Conservation (phyloP, 2,113 vertebrate species). For the Cervus canadensis region DNA sequence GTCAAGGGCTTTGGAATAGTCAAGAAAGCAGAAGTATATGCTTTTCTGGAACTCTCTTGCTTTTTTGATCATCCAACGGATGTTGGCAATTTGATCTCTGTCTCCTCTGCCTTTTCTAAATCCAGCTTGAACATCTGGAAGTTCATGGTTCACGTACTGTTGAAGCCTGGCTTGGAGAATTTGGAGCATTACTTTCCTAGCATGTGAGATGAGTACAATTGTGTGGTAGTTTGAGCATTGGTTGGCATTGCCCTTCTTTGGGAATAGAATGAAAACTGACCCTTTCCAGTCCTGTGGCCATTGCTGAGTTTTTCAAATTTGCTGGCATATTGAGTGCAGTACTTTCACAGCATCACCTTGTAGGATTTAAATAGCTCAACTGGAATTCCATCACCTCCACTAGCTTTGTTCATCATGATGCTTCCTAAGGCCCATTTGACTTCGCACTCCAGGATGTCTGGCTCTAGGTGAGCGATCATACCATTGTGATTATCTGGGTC, state of each 20-base stretch:
- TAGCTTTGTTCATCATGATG: not conserved
- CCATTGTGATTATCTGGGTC: not conserved
- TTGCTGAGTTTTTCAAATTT: not conserved
- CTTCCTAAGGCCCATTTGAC: not conserved
- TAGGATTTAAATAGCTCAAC: not conserved
- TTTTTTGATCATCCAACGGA: rapidly evolving
- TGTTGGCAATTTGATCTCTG: not conserved
- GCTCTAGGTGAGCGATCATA: not conserved
- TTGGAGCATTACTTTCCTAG: not conserved
- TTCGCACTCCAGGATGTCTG: not conserved
- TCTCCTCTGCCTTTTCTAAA: not conserved
- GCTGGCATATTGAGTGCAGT: not conserved
- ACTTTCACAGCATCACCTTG: not conserved
- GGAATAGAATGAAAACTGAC: not conserved
- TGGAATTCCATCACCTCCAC: not conserved
- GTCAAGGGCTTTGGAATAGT: not conserved
- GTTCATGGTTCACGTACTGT: not conserved
- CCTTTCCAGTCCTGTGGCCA: not conserved
- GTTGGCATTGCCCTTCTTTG: not conserved
- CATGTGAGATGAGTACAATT: not conserved
- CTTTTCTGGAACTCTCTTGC: not conserved
- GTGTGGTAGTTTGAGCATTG: not conserved
- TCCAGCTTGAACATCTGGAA: not conserved
- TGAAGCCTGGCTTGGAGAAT: not conserved
- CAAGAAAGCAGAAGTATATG: not conserved